Evolutionary conservation across 2,113 vertebrate species (phyloP), one percentile per base, ranked within the genome.

Genomic region (Dryoscopus gambensis): DNA sequence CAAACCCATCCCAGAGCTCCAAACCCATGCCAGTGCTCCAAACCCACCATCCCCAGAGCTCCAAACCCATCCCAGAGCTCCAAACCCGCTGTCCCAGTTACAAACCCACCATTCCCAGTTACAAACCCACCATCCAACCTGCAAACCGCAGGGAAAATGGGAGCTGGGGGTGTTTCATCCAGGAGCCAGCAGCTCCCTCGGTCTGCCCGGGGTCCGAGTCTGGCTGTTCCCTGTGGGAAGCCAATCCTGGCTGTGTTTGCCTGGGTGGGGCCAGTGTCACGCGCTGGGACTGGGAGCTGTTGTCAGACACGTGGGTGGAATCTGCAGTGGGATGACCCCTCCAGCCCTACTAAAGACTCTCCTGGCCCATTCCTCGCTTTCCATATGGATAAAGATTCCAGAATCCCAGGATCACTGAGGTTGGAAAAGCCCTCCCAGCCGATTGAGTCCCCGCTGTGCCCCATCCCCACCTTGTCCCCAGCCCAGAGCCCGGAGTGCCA

Each of bases 301-400:
- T 2, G 1, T 63, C 39, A 15, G 42, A 52, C 31, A 24, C 0
- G 0, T 57, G 55, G 55, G 14, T 13, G 37, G 68, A 9, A 23
- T 30, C 68, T 46, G 2, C 8, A 35, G 7, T n/a, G 40, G 37
- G 33, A 31, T 84, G 62, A 8, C 83, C 49, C 31, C 39, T 78
- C 39, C 65, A 69, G 24, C 21, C 10, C 59, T 63, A 6, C 13
- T 39, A 40, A 68, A 39, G 11, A 8, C 30, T 57, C 47, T 62
- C 30, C 20, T 42, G 57, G 25, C 6, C 68, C 25, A 23, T 40
- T 14, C 7, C 30, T 56, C 30, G 25, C 17, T 84, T 87, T 22
- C 18, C 33, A 20, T 31, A 21, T 6, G 14, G 33, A 40, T 76
- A 31, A 70, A 80, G 47, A 30, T 50, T 40, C 46, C 12, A 30